Base-by-base conservation (phyloP, 1,140 invertebrate genomes). In the Drosophila jambulina region DNA sequence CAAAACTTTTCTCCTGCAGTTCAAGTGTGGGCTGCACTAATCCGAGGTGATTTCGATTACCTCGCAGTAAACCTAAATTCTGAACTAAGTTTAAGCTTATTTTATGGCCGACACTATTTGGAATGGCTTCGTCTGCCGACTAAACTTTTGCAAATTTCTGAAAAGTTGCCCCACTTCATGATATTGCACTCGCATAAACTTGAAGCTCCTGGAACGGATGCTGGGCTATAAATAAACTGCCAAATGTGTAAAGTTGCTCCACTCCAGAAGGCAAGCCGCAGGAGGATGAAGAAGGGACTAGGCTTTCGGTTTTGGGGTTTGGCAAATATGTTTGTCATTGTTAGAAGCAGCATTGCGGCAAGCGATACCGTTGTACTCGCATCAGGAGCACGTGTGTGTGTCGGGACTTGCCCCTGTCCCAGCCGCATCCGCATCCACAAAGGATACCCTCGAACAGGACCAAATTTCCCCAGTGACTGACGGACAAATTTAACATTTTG, bases 401-500 rank as follows among this genome's bases (percentile, higher is more conserved):
- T 19, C 29, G 23, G 38, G 61, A 43, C 23, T 27, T 43, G 10
- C 27, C 29, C 25, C 29, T 19, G 21, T 29, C 46, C 60, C 23
- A 7, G 17, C 12, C 23, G 21, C n/a, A 25, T 54, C 13, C 48
- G 34, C 61, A 54, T 36, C 45, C 46, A 74, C 48, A 17, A 45
- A n/a, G 54, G 32, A 69, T 51, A n/a, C 43, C 25, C 36, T 45
- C 40, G 27, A 61, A 61, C 56, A 59, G 57, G 59, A 69, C 63
- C 58, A 70, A 90, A 90, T 90, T 90, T 90, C 85, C 85, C 85
- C 67, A 90, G 85, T 82, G 85, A 90, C 81, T 85, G 85, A 85
- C 85, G 80, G 72, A 80, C 84, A 64, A 78, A 68, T 63, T 78
- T 70, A 70, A 79, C 75, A 78, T 78, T 78, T 78, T 79, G 77